A percentile compares a stretch with the other conserved stretches of the same genome.
Evolutionary conservation across 2,888 invertebrate species (phyloP).

Genomic region (Pseudococcus viburni): DNA sequence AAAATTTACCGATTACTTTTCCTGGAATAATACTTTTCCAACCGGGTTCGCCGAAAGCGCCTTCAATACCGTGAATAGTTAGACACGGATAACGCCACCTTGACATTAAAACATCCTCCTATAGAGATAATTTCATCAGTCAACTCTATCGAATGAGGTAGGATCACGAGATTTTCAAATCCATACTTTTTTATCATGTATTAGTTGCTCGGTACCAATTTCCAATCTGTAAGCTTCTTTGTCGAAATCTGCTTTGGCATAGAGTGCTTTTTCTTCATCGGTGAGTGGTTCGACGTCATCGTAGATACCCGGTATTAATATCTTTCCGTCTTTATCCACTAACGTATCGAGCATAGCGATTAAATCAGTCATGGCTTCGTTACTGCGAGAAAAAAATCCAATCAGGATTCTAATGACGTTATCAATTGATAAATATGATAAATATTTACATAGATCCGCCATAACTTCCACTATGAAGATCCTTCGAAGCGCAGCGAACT

Average conservation of each 20-base stretch:
- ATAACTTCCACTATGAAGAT: conserved; percentile 95
- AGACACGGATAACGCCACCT: conserved; percentile 95
- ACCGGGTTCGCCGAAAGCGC: conserved; percentile 92
- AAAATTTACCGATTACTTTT: conserved; percentile 97
- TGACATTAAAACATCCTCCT: conserved; percentile 88
- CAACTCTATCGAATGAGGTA: neutral
- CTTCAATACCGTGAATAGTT: conserved; percentile 96
- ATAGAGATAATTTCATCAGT: conserved; percentile 61
- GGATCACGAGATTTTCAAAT: neutral
- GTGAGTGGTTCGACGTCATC: conserved; percentile 78
- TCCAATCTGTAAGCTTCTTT: conserved; percentile 71
- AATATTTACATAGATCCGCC: conserved; percentile 89
- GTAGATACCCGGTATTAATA: conserved; percentile 86
- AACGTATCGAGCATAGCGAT: conserved; percentile 87
- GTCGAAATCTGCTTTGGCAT: conserved; percentile 76
- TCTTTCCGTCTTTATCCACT: conserved; percentile 89
- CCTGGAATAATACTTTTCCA: conserved; percentile 95
- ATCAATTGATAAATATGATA: neutral
- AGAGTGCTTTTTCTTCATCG: conserved; percentile 72
- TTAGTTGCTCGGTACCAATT: conserved; percentile 69
- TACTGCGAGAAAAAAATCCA: conserved; percentile 71
- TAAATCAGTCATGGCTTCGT: conserved; percentile 93
- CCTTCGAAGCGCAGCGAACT: conserved; percentile 89
- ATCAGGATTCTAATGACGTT: neutral
- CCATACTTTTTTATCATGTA: conserved; percentile 69